A percentile compares a stretch with the other conserved stretches of the same genome.
These are phyloP conservation scores for Stenoptilia bipunctidactyla DNA, from an alignment of 2,888 invertebrate genomes.

Conservation along the genomic window DNA sequence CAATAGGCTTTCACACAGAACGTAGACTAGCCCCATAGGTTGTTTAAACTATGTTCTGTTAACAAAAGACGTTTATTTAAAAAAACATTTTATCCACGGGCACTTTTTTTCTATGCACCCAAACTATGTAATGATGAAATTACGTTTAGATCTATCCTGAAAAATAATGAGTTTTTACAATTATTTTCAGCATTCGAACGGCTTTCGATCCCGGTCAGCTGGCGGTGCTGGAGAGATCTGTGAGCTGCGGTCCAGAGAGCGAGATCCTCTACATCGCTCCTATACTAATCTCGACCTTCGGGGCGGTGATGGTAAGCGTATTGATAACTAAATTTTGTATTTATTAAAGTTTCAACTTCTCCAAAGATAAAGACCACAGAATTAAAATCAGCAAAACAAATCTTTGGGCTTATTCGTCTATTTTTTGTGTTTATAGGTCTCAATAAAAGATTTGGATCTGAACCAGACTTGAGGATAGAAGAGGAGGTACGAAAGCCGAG, in stretches of 20 bases:
- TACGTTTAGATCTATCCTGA: too few species aligned
- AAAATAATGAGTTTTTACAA: too few species aligned
- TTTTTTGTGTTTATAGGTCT: constrained; percentile 17
- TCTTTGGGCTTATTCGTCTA: too few species aligned
- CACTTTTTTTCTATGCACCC: too few species aligned
- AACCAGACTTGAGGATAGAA: constrained; percentile 75
- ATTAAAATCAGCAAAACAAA: too few species aligned
- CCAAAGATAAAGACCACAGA: not conserved
- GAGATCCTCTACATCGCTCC: constrained; percentile 59
- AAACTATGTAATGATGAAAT: too few species aligned
- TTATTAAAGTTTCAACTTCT: not conserved
- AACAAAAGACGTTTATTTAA: too few species aligned
- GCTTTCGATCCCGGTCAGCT: constrained; percentile 56
- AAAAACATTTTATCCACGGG: too few species aligned
- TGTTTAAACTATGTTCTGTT: too few species aligned
- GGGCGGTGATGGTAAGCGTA: constrained; percentile 42
- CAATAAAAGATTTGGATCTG: constrained; percentile 77
- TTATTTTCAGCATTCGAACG: constrained; percentile 47
- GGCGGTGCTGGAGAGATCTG: constrained; percentile 33
- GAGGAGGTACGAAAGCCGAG: constrained; percentile 43
- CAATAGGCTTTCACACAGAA: too few species aligned
- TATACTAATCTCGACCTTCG: constrained; percentile 59
- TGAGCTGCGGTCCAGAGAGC: constrained; percentile 41
- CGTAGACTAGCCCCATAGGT: too few species aligned
- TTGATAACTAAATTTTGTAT: not conserved